Evolutionary conservation across 1,140 invertebrate species (phyloP).

Genomic region (Pogonognathellus flavescens): DNA sequence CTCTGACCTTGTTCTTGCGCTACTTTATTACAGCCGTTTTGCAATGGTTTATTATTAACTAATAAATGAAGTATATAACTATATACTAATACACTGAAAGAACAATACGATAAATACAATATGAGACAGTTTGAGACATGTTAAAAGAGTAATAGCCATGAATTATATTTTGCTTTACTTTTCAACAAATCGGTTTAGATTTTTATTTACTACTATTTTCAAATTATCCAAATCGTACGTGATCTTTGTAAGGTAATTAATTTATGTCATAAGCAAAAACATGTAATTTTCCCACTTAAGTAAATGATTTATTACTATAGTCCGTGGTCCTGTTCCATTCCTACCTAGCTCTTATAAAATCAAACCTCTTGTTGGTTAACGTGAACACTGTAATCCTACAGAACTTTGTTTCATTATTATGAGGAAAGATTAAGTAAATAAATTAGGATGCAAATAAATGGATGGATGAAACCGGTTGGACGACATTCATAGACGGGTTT

Average conservation of each 20-base stretch:
- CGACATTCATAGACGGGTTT: constrained; percentile 34
- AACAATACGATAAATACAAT: too few species aligned
- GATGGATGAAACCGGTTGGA: constrained; percentile 16
- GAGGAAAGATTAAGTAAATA: constrained; percentile 29
- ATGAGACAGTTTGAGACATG: too few species aligned
- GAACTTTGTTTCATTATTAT: background rate
- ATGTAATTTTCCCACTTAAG: background rate
- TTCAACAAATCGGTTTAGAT: too few species aligned
- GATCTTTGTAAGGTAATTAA: background rate
- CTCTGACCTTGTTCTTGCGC: too few species aligned
- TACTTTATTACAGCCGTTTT: too few species aligned
- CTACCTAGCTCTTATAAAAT: background rate
- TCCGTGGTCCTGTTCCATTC: background rate
- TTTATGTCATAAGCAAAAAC: background rate
- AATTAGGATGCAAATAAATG: background rate
- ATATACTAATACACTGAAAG: too few species aligned
- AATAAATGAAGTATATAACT: too few species aligned
- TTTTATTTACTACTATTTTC: too few species aligned
- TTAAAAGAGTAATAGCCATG: too few species aligned
- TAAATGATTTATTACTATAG: background rate
- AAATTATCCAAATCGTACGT: too few species aligned
- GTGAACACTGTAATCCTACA: background rate
- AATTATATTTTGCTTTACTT: too few species aligned
- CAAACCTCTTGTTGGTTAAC: background rate
- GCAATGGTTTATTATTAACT: too few species aligned